phyloP scores from a whole-genome alignment of 2,888 invertebrate species.

The Rhamnusium bicolor region DNA sequence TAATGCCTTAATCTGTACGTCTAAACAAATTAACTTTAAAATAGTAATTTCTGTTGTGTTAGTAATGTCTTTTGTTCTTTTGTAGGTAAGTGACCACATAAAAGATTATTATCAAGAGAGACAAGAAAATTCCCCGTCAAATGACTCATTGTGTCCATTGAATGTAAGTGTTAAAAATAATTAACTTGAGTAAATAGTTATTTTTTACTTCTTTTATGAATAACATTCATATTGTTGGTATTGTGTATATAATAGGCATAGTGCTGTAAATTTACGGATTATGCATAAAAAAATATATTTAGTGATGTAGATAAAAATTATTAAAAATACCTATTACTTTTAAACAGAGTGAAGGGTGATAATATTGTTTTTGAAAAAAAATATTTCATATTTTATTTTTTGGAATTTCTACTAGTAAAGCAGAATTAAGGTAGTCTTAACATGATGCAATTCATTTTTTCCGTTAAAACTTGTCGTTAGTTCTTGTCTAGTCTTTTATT shows the following conservation, averaged over 20 bases:
- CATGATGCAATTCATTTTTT: too few species aligned
- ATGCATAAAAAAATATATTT: too few species aligned
- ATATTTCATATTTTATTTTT: too few species aligned
- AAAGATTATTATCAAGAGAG: conserved; percentile 3
- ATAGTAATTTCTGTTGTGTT: conserved; percentile 8
- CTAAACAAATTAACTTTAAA: conserved; percentile 2
- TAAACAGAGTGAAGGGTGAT: too few species aligned
- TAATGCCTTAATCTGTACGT: neutral
- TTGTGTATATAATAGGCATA: neutral
- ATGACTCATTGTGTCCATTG: conserved; percentile 8
- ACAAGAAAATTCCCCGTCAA: neutral
- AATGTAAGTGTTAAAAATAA: conserved; percentile 24
- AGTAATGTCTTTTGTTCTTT: conserved; percentile 23
- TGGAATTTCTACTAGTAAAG: too few species aligned
- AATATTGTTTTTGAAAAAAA: too few species aligned
- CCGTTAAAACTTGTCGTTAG: too few species aligned
- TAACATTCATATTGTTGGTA: neutral
- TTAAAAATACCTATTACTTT: too few species aligned
- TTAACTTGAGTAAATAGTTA: neutral
- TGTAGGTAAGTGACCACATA: conserved; percentile 25
- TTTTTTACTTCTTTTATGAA: neutral
- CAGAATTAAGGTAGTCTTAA: too few species aligned
- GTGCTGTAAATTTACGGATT: neutral
- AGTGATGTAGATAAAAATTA: too few species aligned
- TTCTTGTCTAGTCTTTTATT: too few species aligned